A percentile compares a stretch with the other conserved stretches of the same genome.
Evolutionary conservation across 2,888 invertebrate species (phyloP).

Genomic region (Mythimna loreyi): DNA sequence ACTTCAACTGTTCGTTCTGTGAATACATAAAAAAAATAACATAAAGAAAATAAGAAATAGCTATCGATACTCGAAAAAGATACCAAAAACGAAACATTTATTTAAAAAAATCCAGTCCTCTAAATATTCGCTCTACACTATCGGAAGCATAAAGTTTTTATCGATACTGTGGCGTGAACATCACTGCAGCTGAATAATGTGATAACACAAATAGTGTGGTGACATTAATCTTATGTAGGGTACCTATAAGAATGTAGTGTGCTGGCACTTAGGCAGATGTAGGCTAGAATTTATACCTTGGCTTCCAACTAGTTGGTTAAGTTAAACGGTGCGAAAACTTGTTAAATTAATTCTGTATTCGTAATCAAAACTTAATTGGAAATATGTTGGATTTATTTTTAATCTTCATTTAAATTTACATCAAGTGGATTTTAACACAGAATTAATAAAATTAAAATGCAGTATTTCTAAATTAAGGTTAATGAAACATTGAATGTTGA

Average conservation of each 20-base stretch:
- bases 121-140: not conserved
- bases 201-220: conserved; percentile 78
- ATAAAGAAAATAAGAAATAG: no score
- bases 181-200: conserved; percentile 72
- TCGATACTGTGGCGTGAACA: conserved; percentile 34
- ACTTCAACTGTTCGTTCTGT: not conserved
- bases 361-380: conserved; percentile 7
- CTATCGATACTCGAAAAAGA: not conserved
- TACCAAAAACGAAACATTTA: not conserved
- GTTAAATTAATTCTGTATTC: conserved; percentile 3
- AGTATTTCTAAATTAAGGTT: no score
- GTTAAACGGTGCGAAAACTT: conserved; percentile 30
- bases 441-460: not conserved
- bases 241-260: conserved; percentile 78
- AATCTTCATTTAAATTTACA: not conserved
- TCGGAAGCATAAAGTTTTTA: conserved; percentile 17
- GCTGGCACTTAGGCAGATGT: conserved; percentile 54
- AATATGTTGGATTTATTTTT: conserved; percentile 1
- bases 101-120: no score
- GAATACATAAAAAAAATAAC: no score
- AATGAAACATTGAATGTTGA: not conserved
- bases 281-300: conserved; percentile 59
- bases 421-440: not conserved
- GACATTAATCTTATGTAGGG: conserved; percentile 76
- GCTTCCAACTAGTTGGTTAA: conserved; percentile 24